A percentile compares a stretch with the other conserved stretches of the same genome.
Conservation (phyloP, 2,797 vertebrate genomes). For the Hemibagrus guttatus region DNA sequence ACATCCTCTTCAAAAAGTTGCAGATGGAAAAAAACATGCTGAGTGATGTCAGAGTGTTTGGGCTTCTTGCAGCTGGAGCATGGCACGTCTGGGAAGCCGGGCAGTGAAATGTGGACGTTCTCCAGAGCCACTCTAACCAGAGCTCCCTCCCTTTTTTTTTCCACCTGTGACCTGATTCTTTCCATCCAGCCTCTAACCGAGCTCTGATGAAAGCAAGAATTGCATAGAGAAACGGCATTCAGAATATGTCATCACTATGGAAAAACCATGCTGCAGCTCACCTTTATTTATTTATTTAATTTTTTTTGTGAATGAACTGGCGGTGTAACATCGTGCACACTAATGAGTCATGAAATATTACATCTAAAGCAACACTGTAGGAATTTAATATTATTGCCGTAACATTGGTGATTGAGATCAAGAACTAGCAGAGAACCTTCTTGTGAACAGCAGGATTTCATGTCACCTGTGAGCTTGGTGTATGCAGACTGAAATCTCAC, state of each 20-base stretch:
- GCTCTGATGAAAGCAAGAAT: slow-evolving; percentile 35
- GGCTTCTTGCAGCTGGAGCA: slow-evolving; percentile 63
- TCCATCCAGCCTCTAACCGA: slow-evolving; percentile 51
- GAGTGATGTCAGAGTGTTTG: slow-evolving; percentile 71
- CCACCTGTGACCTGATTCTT: slow-evolving; percentile 56
- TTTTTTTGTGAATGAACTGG: slow-evolving; percentile 17
- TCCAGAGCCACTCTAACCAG: slow-evolving; percentile 63
- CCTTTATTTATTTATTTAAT: neutral
- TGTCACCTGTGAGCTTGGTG: slow-evolving; percentile 41
- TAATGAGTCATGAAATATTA: neutral
- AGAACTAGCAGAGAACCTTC: neutral
- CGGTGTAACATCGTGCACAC: neutral
- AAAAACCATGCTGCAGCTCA: neutral
- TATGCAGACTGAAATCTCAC: slow-evolving; percentile 30
- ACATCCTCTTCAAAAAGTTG: neutral
- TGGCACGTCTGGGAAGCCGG: slow-evolving; percentile 35
- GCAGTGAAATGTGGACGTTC: slow-evolving; percentile 58
- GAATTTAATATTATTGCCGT: neutral
- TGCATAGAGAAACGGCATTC: slow-evolving; percentile 5
- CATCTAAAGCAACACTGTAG: neutral
- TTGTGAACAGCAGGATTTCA: neutral
- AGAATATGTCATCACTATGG: neutral
- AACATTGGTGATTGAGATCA: neutral
- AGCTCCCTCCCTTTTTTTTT: slow-evolving; percentile 32
- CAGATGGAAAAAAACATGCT: slow-evolving; percentile 54